Conservation (phyloP, 2,888 invertebrate genomes). For the Lathronympha strigana region DNA sequence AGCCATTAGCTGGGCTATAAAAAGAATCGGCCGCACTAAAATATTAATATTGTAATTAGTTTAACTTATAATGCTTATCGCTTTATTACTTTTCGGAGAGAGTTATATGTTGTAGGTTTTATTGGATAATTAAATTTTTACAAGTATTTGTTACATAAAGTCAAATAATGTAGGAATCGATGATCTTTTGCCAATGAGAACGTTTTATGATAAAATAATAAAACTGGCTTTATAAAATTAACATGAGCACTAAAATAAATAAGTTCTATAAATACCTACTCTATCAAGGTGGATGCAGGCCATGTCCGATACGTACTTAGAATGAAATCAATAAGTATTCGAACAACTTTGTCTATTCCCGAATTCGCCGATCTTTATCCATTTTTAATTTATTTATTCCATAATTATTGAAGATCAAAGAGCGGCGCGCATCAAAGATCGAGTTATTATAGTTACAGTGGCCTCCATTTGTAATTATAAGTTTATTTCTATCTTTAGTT, state of each 20-base stretch:
- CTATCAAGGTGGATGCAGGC: no score
- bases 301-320: no score
- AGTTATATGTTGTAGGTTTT: conserved; percentile 9
- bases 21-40: conserved; percentile 18
- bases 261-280: no score
- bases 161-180: no score
- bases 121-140: not conserved
- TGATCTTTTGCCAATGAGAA: not conserved
- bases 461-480: conserved; percentile 30
- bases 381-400: conserved; percentile 4
- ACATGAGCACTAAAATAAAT: not conserved
- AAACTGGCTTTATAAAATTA: no score
- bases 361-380: not conserved
- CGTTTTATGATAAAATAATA: no score
- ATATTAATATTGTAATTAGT: conserved; percentile 38
- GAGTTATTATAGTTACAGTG: conserved; percentile 36
- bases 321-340: no score
- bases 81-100: conserved; percentile 18
- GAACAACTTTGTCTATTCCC: not conserved
- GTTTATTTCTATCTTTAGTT: conserved; percentile 15
- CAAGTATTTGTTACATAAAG: not conserved
- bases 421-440: conserved; percentile 30
- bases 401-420: conserved; percentile 38
- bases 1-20: conserved; percentile 31
- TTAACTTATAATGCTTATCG: conserved; percentile 15